phyloP scores from a whole-genome alignment of 2,888 invertebrate species.

The Drosophila demipolita region DNA sequence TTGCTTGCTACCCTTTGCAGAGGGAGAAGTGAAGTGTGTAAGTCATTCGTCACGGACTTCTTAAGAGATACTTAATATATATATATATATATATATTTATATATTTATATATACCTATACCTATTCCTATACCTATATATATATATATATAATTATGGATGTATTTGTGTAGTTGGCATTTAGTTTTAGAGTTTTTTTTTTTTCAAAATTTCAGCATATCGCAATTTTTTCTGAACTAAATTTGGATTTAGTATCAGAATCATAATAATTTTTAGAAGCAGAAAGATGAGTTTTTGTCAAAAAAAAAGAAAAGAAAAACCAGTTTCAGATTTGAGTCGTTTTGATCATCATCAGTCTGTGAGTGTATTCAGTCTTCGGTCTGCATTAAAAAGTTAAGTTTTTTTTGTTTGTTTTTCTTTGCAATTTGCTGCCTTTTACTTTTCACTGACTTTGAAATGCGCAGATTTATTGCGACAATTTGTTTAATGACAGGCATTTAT shows the following conservation, averaged over 20 bases:
- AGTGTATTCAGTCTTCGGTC: not conserved
- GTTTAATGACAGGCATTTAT: conserved; percentile 82
- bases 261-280: not conserved
- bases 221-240: not conserved
- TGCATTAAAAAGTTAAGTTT: not conserved
- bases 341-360: not conserved
- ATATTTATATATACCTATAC: not conserved
- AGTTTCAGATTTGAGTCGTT: not conserved
- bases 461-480: conserved; percentile 83
- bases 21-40: not conserved
- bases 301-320: not conserved
- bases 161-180: not conserved
- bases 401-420: conserved; percentile 26
- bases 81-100: not conserved
- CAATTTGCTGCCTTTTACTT: conserved; percentile 62
- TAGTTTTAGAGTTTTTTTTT: not conserved
- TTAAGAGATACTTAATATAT: not conserved
- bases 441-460: conserved; percentile 74
- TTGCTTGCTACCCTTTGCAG: not conserved
- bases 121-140: not conserved
- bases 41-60: not conserved
- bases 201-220: not conserved
- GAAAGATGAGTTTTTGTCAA: not conserved
- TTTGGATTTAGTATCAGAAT: not conserved
- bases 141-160: not conserved